Base-by-base conservation (phyloP, 2,113 vertebrate genomes). In the Pandion haliaetus region DNA sequence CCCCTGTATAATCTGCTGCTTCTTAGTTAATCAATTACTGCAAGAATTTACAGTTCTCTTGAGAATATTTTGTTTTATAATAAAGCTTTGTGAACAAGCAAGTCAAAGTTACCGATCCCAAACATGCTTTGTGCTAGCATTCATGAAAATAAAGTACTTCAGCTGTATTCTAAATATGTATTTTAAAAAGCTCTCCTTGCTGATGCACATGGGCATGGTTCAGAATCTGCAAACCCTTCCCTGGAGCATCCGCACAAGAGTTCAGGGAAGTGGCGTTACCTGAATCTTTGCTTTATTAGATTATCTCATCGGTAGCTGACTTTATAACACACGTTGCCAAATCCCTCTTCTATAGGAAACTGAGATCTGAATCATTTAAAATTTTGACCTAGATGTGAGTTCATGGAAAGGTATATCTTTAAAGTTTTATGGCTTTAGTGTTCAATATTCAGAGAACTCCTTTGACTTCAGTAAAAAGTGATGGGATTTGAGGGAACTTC, bases 341-440 rank as follows among this genome's bases (percentile, higher is more conserved):
- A 74, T 61, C 36, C 52, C 36, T 82, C 47, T 29, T 17, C 10
- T 8, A 0, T 11, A 14, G 6, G 4, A 24, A 34, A 71, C 63
- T 0, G n/a, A 49, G 25, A 14, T 5, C 14, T 28, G n/a, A 49
- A 20, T 5, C 0, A 0, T 28, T 55, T 40, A n/a, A 13, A 3
- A 14, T 28, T n/a, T 52, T 31, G 52, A 26, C 31, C 12, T 8
- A 14, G 54, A 25, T 5, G 28, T 4, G 32, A 47, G 40, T 26
- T 83, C 24, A 3, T 0, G 25, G 50, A 23, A 81, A 81, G 63
- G 79, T 10, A 1, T 5, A 13, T 4, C 62, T 71, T 40, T 14
- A 31, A 49, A 45, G 19, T 67, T 72, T 61, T 10, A 34, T 62
- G 47, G 34, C 50, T 55, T 47, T 19, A 17, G 50, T 10, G 11